Percentiles rank a stretch among this genome's conserved stretches.
These are phyloP conservation scores for Piliocolobus tephrosceles DNA, from an alignment of 2,113 vertebrate genomes.

Conservation along the genomic window DNA sequence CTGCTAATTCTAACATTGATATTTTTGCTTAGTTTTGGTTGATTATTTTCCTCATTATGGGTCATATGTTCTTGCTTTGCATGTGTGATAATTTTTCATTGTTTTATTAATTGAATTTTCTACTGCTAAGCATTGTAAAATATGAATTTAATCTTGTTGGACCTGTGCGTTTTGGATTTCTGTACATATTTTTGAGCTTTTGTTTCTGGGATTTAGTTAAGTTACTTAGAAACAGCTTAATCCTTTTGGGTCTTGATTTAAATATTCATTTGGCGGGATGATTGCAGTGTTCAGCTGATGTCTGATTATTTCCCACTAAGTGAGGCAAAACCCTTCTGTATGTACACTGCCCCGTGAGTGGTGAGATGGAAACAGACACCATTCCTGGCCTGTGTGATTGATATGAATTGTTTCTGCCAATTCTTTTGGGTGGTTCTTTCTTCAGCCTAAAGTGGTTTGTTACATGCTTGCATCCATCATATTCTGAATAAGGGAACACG, in stretches of 20 bases:
- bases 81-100: not conserved
- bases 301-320: not conserved
- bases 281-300: accelerated
- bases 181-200: not conserved
- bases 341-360: accelerated
- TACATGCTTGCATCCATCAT: accelerated
- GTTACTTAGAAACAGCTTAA: not conserved
- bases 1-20: not conserved
- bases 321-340: not conserved
- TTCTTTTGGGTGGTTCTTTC: not conserved
- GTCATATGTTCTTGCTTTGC: not conserved
- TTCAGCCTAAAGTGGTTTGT: accelerated
- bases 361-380: accelerated
- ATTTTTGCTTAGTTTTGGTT: not conserved
- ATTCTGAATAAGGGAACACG: not conserved
- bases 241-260: not conserved
- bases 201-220: not conserved
- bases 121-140: not conserved
- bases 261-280: accelerated
- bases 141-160: not conserved
- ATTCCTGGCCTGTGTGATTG: not conserved
- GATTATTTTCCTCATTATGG: not conserved
- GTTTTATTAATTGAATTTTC: not conserved
- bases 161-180: not conserved
- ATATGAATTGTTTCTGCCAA: accelerated